Conservation (phyloP, 2,113 vertebrate genomes). For the Falcunculus frontatus region DNA sequence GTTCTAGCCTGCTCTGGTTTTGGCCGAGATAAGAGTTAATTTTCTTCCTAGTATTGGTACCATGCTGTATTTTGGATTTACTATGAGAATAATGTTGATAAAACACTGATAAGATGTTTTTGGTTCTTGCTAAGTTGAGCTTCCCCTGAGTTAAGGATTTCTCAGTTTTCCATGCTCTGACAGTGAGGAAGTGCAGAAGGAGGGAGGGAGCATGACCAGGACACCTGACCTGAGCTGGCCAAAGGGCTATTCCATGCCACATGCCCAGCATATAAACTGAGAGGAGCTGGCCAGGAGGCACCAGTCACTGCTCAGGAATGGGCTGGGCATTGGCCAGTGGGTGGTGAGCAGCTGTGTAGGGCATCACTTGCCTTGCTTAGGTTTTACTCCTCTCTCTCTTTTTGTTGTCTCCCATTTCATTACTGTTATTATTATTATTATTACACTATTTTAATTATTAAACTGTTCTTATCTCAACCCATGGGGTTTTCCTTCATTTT, state of each 20-base stretch:
- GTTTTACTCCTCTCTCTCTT: background rate
- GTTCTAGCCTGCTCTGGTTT: no score
- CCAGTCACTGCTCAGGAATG: fast-evolving
- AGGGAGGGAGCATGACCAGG: background rate
- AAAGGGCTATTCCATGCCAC: background rate
- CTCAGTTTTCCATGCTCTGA: background rate
- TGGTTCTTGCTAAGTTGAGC: background rate
- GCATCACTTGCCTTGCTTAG: background rate
- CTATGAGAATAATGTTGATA: no score
- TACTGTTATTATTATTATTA: background rate
- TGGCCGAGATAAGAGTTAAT: no score
- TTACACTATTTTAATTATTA: background rate
- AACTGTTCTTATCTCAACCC: background rate
- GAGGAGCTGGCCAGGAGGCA: background rate
- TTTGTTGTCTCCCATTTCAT: background rate
- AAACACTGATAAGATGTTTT: background rate
- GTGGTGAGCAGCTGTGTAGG: background rate
- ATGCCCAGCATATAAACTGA: background rate
- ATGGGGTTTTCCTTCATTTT: background rate
- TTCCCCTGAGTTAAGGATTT: background rate
- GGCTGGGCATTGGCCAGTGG: background rate
- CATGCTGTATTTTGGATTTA: no score
- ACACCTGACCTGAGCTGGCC: background rate
- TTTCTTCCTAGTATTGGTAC: no score
- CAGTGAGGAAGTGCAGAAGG: background rate